Base-by-base conservation (phyloP, 2,113 vertebrate genomes). In the Isichthys henryi region DNA sequence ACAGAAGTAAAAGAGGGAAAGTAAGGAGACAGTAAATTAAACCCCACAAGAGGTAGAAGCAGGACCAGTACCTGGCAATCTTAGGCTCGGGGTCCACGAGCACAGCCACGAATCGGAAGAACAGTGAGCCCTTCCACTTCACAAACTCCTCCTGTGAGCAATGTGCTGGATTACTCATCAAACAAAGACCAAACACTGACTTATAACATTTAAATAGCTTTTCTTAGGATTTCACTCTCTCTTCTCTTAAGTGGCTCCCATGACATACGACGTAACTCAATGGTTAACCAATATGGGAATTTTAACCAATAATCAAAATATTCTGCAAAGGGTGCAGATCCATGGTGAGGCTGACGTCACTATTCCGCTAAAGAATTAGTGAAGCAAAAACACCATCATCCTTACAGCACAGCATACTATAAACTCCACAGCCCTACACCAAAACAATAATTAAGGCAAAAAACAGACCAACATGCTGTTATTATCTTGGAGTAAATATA, bases 41-140 rank as follows among this genome's bases (percentile, higher is more conserved):
- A 46, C 5, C 46, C 19, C n/a, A n/a, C 3, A 50, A 31, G 45
- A 3, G 10, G 3, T 45, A 9, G 13, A 10, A 48, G 35, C 62
- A 74, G 23, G 9, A 23, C 77, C 31, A 91, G 92, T 96, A 99
- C 98, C 97, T 99, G 94, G 95, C 96, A 74, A 99, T 96, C 7
- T 96, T 95, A 23, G 96, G 96, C 48, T 96, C 92, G 0, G 96
- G 95, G 91, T 99, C 98, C 46, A 98, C 97, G 84, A 99, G 90
- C 0, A 94, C 95, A 9, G 95, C 95, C 91, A 97, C 92, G 1
- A 98, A 99, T 4, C 94, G 95, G 88, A 98, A 99, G 94, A 99
- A 99, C 39, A 99, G 96, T 2, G 95, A 96, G 17, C 97, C 98
- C 82, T 97, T 99, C 98, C 98, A 98, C 31, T 98, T 99, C 90